phyloP scores from a whole-genome alignment of 2,888 invertebrate species.

The Drosophila birchii region DNA sequence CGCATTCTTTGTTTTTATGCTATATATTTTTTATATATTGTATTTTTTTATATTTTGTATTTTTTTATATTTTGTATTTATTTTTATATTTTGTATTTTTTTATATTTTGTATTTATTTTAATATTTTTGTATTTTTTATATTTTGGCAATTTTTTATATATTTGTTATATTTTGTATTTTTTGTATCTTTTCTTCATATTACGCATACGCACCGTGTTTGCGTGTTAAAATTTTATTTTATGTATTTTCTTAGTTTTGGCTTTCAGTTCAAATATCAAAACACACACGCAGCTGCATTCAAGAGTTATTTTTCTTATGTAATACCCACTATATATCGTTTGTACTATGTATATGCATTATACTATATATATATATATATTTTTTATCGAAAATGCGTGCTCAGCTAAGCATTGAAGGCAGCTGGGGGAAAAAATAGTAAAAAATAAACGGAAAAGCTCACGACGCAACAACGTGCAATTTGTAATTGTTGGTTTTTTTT shows the following conservation, averaged over 20 bases:
- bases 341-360: slow-evolving; percentile 11
- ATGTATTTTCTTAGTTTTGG: background rate
- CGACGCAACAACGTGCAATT: slow-evolving; percentile 43
- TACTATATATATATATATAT: slow-evolving; percentile 10
- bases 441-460: slow-evolving; percentile 33
- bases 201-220: slow-evolving; percentile 31
- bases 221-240: slow-evolving; percentile 27
- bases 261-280: slow-evolving; percentile 29
- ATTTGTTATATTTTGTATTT: background rate
- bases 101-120: background rate
- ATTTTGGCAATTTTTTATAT: background rate
- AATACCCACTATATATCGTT: slow-evolving; percentile 23
- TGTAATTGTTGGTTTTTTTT: slow-evolving; percentile 35
- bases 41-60: background rate
- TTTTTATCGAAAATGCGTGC: slow-evolving; percentile 51
- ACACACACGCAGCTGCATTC: slow-evolving; percentile 37
- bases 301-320: slow-evolving; percentile 35
- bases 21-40: too few relatives aligned
- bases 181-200: slow-evolving; percentile 1
- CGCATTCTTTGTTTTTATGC: slow-evolving; percentile 25
- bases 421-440: slow-evolving; percentile 9
- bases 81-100: background rate
- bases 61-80: too few relatives aligned
- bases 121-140: background rate
- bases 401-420: slow-evolving; percentile 44